A percentile compares a stretch with the other conserved stretches of the same genome.
Conservation (phyloP, 2,113 vertebrate species). For the Eclectus roratus region DNA sequence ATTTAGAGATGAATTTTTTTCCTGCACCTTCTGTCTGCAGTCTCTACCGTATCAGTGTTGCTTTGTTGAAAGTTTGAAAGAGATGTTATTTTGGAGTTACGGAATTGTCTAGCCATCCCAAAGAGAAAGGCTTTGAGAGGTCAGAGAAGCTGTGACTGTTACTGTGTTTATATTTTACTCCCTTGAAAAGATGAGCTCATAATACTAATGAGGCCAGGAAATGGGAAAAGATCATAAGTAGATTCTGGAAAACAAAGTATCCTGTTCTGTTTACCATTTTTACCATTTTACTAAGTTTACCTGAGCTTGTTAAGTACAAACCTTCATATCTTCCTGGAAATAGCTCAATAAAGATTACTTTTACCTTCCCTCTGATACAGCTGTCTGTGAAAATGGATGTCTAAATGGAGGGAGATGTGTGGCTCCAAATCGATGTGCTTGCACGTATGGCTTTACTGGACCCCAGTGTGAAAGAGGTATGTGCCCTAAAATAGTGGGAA, state of each 20-base stretch:
- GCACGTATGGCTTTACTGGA: constrained; percentile 96
- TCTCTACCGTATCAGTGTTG: not conserved
- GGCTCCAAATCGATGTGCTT: constrained; percentile 94
- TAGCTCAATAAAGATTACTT: not conserved
- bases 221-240: not conserved
- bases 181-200: not conserved
- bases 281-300: not conserved
- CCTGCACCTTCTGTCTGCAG: not conserved
- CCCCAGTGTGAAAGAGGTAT: constrained; percentile 99
- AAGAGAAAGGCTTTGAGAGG: not conserved
- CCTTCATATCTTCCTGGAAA: not conserved
- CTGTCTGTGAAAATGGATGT: constrained; percentile 96
- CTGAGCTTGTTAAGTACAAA: not conserved
- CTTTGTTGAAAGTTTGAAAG: not conserved
- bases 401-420: constrained; percentile 94
- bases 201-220: not conserved
- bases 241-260: not conserved
- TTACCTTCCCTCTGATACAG: constrained; percentile 70
- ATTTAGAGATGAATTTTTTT: not conserved
- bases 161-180: not conserved
- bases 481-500: not conserved
- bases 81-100: not conserved
- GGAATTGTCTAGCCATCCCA: not conserved
- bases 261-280: not conserved
- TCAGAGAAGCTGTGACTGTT: not conserved